Evolutionary conservation across 2,888 invertebrate genomes (phyloP), one percentile per base, ranked within the genome.

Genomic region (Cephus rjabovi): DNA sequence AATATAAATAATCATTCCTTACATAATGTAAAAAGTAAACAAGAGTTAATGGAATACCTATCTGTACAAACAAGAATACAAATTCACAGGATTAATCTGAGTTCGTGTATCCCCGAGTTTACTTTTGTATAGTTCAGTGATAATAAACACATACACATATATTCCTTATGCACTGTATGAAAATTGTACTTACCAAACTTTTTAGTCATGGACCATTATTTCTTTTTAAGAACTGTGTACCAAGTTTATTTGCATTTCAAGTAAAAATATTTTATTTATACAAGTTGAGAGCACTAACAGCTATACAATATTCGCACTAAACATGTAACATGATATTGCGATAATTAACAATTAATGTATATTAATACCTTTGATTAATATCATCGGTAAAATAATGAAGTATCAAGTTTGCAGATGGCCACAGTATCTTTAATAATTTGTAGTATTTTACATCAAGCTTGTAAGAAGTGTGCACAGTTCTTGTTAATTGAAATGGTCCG

Each of bases 101-200:
- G 23, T 56, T 56, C 9, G 23, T 56, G 56, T 56, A 56, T 23
- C 56, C 9, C 23, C 56, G 76, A 80, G 75, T 75, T 78, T 78
- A 82, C 23, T 80, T 83, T 85, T 74, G 74, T 74, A 74, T 30
- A 30, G 77, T 74, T 80, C 74, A 77, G 35, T 73, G 73, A 75
- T 78, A 84, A 85, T 81, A 84, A 84, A 85, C 82, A 84, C 83
- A 85, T 74, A 78, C 83, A 79, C 79, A 81, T 79, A 74, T 69
- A 79, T 75, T 31, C 35, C 12, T 75, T 34, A n/a, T 75, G 37
- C 75, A 40, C 40, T 56, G 23, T 56, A 56, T 56, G 56, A 56
- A 56, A 56, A 56, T 23, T 56, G 9, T 56, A 56, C 56, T 56
- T 23, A 56, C 56, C 23, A 23, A 56, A 56, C 56, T 56, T 56